A percentile compares a stretch with the other conserved stretches of the same genome.
Conservation (phyloP, 2,113 vertebrate species). For the Hippolais icterina region DNA sequence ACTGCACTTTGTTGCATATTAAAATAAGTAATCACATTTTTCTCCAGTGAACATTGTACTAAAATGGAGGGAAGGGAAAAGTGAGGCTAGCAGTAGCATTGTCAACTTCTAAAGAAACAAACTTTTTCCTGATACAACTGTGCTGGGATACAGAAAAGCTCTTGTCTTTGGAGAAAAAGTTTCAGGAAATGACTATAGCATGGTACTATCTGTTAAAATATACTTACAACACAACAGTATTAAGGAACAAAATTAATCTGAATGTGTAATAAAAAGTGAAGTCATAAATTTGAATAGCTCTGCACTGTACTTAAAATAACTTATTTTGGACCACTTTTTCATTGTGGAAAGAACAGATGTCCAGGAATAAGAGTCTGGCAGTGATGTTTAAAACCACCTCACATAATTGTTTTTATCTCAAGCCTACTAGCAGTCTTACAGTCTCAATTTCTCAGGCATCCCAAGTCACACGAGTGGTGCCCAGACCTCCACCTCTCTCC, state of each 20-base stretch:
- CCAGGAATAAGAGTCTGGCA: neutral
- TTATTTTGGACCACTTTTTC: neutral
- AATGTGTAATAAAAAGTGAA: neutral
- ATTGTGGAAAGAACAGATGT: neutral
- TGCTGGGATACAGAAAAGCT: neutral
- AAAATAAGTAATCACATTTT: neutral
- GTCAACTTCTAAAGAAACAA: neutral
- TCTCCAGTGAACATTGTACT: neutral
- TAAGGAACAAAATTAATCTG: neutral
- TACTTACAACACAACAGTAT: neutral
- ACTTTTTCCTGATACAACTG: neutral
- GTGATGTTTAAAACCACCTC: neutral
- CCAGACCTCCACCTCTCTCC: neutral
- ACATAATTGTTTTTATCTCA: neutral
- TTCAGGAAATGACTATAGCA: neutral
- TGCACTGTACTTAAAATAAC: neutral
- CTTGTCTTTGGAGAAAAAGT: neutral
- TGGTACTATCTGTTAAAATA: neutral
- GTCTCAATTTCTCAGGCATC: neutral
- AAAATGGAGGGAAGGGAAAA: neutral
- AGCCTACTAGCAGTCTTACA: neutral
- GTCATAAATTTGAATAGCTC: neutral
- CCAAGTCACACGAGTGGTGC: fast-evolving
- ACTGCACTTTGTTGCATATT: neutral
- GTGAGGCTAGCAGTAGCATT: neutral